These are phyloP conservation scores for Hiodon tergisus DNA, from an alignment of 2,113 vertebrate species.

Conservation along the genomic window DNA sequence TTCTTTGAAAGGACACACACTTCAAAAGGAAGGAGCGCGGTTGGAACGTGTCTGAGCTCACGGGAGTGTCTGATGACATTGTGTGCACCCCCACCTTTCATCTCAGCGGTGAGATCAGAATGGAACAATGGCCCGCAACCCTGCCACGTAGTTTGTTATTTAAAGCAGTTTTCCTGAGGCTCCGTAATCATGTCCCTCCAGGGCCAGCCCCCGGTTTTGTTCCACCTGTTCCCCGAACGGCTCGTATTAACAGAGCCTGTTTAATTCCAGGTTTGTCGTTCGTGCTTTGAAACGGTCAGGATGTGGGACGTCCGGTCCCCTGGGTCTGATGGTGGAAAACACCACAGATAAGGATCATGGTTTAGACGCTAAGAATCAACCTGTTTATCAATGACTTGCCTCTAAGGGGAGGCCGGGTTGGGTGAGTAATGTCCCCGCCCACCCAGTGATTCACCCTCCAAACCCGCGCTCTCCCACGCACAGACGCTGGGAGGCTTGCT, in stretches of 20 bases:
- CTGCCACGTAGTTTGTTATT: no score
- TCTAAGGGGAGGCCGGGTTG: background rate
- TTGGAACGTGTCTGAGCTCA: slow-evolving; percentile 27
- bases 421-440: slow-evolving; percentile 10
- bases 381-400: background rate
- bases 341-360: background rate
- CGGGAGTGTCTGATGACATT: slow-evolving; percentile 17
- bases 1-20: slow-evolving; percentile 6
- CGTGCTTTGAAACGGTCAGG: background rate
- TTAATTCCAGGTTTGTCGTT: no score
- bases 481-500: background rate
- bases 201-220: no score
- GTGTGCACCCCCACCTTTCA: slow-evolving; percentile 17
- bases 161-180: no score
- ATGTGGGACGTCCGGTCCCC: background rate
- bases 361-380: background rate
- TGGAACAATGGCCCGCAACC: no score
- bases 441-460: slow-evolving; percentile 2
- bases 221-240: no score
- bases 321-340: background rate
- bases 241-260: no score
- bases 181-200: no score
- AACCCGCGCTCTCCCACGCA: background rate
- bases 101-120: background rate
- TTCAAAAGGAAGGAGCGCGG: slow-evolving; percentile 37